These are phyloP conservation scores for Ceratosolen fusciceps DNA, from an alignment of 1,140 invertebrate genomes.

Conservation along the genomic window DNA sequence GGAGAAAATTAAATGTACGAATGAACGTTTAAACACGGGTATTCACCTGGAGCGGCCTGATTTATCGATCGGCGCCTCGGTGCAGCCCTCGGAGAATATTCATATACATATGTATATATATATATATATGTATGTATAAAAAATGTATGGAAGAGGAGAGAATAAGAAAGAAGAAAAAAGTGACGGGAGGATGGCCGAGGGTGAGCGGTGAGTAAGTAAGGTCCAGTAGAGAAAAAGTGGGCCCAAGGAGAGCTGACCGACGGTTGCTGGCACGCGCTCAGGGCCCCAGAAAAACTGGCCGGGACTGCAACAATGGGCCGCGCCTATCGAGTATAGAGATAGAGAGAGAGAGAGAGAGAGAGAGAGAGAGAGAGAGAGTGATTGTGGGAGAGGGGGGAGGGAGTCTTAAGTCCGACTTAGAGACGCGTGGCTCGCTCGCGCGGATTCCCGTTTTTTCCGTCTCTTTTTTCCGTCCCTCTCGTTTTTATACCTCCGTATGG, in stretches of 20 bases:
- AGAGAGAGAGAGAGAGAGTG: too few relatives aligned
- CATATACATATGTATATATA: too few relatives aligned
- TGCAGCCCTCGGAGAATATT: background rate
- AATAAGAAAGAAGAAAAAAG: conserved; percentile 12
- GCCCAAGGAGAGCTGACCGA: background rate
- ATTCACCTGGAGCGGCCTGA: background rate
- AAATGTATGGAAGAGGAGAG: too few relatives aligned
- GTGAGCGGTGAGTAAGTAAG: background rate
- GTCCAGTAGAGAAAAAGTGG: background rate
- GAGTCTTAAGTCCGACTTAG: conserved; percentile 2
- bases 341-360: too few relatives aligned
- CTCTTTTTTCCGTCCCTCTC: background rate
- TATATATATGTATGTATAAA: too few relatives aligned
- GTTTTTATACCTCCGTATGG: conserved; percentile 15
- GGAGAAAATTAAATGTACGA: conserved; percentile 6
- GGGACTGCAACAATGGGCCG: conserved; percentile 3
- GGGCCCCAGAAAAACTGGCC: conserved; percentile 14
- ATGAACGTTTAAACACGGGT: background rate
- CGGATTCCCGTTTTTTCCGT: conserved; percentile 28
- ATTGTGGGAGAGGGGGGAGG: too few relatives aligned
- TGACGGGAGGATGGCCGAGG: background rate
- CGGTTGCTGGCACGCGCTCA: conserved; percentile 14
- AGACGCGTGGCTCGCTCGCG: conserved; percentile 25
- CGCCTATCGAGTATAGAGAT: conserved; percentile 9
- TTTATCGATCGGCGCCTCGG: background rate